Conservation (phyloP, 2,113 vertebrate species). For the Serilophus lunatus region DNA sequence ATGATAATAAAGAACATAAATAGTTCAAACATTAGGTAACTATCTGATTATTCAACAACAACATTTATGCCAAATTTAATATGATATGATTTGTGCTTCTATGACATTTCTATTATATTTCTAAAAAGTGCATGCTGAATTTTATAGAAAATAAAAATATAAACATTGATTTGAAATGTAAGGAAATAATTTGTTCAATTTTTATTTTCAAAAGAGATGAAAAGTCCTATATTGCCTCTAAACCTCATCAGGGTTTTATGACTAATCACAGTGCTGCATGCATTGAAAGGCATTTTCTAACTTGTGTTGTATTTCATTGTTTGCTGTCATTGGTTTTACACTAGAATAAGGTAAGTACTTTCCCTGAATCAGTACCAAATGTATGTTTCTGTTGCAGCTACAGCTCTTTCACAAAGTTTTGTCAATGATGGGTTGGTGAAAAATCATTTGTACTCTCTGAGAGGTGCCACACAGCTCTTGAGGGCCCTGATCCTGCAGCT, state of each 20-base stretch:
- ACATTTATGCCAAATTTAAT: slow-evolving; percentile 77
- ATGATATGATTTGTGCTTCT: slow-evolving; percentile 59
- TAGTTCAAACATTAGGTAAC: not conserved
- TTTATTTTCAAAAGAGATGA: slow-evolving; percentile 85
- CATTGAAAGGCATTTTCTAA: slow-evolving; percentile 96
- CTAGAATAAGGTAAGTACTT: slow-evolving; percentile 97
- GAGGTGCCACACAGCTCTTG: not conserved
- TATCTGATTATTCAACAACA: slow-evolving; percentile 47
- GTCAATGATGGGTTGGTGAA: not conserved
- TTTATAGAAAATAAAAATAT: slow-evolving; percentile 63
- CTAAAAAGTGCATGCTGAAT: slow-evolving; percentile 77
- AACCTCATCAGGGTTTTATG: slow-evolving; percentile 90
- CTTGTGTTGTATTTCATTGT: slow-evolving; percentile 99
- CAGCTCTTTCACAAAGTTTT: not conserved
- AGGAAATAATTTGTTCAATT: slow-evolving; percentile 83
- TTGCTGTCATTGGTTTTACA: slow-evolving; percentile 97
- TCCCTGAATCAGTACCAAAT: slow-evolving; percentile 36
- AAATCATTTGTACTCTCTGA: not conserved
- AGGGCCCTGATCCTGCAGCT: not conserved
- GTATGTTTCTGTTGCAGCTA: not conserved
- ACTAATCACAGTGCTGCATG: slow-evolving; percentile 92
- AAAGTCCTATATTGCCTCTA: slow-evolving; percentile 83
- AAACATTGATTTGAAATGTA: slow-evolving; percentile 45
- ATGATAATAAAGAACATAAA: slow-evolving; percentile 25
- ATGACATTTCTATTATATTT: slow-evolving; percentile 57